A percentile compares a stretch with the other conserved stretches of the same genome.
phyloP scores from a whole-genome alignment of 2,113 vertebrate genomes.

The Terrapene triunguis region DNA sequence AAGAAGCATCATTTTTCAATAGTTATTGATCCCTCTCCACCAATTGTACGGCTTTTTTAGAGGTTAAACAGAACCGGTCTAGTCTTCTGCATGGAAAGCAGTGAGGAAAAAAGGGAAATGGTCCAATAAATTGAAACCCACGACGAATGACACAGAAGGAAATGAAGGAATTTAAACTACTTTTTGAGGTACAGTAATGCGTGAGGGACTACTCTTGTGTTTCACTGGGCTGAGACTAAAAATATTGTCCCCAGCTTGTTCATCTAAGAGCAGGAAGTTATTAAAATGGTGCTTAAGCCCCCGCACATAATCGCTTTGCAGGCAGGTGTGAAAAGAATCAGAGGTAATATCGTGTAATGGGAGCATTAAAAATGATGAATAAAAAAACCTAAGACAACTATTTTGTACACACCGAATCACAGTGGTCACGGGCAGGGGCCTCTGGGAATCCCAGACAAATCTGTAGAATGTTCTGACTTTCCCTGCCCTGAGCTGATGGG shows the following conservation, averaged over 20 bases:
- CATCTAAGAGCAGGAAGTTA: rapidly evolving
- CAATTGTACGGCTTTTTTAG: not conserved
- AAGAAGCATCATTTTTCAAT: not conserved
- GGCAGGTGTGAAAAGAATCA: not conserved
- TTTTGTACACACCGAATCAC: rapidly evolving
- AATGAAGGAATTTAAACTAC: not conserved
- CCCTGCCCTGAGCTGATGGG: not conserved
- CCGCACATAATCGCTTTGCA: not conserved
- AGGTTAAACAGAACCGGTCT: not conserved
- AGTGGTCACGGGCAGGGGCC: rapidly evolving
- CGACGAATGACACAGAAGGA: not conserved
- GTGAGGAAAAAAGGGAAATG: not conserved
- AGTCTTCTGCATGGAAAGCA: not conserved
- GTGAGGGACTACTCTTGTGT: not conserved
- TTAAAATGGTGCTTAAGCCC: not conserved
- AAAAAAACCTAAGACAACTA: not conserved
- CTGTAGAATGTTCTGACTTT: not conserved
- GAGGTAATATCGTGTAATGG: not conserved
- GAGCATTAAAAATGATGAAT: not conserved
- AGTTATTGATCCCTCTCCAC: slow-evolving; percentile 26
- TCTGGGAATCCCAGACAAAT: not conserved
- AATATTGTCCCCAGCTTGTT: not conserved
- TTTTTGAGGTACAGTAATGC: not conserved
- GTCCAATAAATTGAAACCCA: not conserved
- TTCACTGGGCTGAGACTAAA: not conserved